Percentiles rank a stretch among this genome's conserved stretches.
phyloP scores from a whole-genome alignment of 2,888 invertebrate genomes.

The Drosophila limbata region DNA sequence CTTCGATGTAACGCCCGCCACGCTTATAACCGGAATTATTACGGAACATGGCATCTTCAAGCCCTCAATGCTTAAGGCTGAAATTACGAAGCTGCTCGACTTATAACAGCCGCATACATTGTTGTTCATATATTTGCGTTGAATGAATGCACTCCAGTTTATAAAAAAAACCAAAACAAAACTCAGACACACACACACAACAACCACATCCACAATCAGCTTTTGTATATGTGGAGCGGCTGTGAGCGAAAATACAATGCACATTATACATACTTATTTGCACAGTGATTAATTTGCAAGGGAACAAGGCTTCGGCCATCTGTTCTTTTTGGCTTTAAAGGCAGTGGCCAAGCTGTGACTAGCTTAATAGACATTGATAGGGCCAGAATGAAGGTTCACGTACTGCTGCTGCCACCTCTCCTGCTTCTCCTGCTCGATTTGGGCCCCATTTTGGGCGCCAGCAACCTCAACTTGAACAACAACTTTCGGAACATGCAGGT shows the following conservation, averaged over 20 bases:
- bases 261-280: conserved; percentile 32
- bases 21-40: conserved; percentile 96
- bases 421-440: conserved; percentile 26
- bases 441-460: conserved; percentile 9
- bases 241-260: conserved; percentile 53
- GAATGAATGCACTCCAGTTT: conserved; percentile 69
- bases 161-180: conserved; percentile 25
- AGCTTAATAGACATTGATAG: conserved; percentile 15
- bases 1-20: conserved; percentile 98
- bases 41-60: conserved; percentile 96
- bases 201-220: conserved; percentile 25
- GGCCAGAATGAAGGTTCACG: conserved; percentile 40
- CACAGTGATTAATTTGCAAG: conserved; percentile 26
- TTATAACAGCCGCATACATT: conserved; percentile 61
- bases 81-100: conserved; percentile 74
- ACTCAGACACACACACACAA: conserved; percentile 24
- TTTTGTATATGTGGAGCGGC: conserved; percentile 48
- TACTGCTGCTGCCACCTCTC: conserved; percentile 24
- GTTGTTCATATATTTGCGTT: conserved; percentile 52
- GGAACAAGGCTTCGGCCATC: conserved; percentile 9
- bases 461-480: conserved; percentile 43
- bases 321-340: conserved; percentile 58
- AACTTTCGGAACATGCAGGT: conserved; percentile 70
- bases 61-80: conserved; percentile 86
- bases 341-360: background rate